phyloP scores from a whole-genome alignment of 2,888 invertebrate species.

The Aplocera efformata region DNA sequence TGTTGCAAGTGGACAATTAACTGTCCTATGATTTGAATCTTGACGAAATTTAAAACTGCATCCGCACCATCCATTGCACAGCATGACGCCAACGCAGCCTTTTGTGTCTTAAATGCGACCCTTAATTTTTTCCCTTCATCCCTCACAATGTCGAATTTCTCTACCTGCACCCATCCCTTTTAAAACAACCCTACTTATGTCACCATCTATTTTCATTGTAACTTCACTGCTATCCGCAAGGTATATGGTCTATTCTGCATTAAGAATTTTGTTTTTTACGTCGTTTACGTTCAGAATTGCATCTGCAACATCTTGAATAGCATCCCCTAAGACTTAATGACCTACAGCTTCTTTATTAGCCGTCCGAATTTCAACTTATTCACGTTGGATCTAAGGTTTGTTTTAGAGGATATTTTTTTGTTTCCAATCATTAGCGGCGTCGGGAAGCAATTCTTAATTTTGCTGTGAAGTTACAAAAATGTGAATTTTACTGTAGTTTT shows the following conservation, averaged over 20 bases:
- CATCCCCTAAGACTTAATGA: constrained; percentile 71
- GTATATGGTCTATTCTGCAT: constrained; percentile 28
- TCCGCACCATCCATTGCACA: constrained; percentile 72
- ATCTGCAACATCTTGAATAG: constrained; percentile 74
- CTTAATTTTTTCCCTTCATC: constrained; percentile 73
- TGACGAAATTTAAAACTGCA: constrained; percentile 70
- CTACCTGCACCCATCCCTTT: constrained; percentile 66
- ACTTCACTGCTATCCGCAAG: constrained; percentile 32
- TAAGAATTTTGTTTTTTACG: constrained; percentile 27
- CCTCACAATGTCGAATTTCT: constrained; percentile 77
- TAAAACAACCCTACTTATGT: constrained; percentile 26
- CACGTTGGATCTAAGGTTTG: constrained; percentile 32
- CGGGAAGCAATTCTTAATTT: constrained; percentile 55
- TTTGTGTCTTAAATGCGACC: constrained; percentile 74
- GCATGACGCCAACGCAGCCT: constrained; percentile 74
- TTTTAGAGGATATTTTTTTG: constrained; percentile 33
- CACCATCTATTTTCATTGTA: constrained; percentile 13
- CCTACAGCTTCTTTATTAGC: constrained; percentile 51
- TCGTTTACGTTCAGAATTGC: constrained; percentile 31
- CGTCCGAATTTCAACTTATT: constrained; percentile 42
- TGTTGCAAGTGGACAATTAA: constrained; percentile 68
- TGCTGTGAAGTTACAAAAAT: constrained; percentile 64
- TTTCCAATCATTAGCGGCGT: constrained; percentile 42
- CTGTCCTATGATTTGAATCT: constrained; percentile 65
- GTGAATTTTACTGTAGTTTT: constrained; percentile 67